Evolutionary conservation across 2,797 vertebrate species (phyloP), one percentile per base, ranked within the genome.

Genomic region (Acanthornis magna): DNA sequence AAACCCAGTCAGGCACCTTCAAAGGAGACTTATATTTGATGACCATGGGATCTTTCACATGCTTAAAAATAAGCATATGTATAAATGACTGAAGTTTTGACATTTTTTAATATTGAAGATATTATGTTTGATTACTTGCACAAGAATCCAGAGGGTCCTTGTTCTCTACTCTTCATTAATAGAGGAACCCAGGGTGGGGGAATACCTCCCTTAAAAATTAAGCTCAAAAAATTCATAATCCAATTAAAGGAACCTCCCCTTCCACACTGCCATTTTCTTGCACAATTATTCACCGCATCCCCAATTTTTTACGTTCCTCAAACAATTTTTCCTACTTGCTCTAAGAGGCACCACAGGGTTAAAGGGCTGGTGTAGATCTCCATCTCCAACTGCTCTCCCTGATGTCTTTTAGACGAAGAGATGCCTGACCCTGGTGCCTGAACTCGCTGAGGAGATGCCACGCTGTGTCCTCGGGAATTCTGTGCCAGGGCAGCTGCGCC

Each of bases 111-210:
- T 62, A 60, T 7, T 34, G 22, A 85, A 87, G 62, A 45, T 40
- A 25, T 2, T 13, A 13, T 7, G 7, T 27, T 34, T 74, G 57
- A 20, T 50, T 57, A 13, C 25, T 92, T 45, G 7, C 45, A 40
- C 17, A 40, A 38, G 51, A 62, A 63, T 42, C 26, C 61, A 71
- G n/a, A 29, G 29, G 7, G 10, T 71, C 36, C 8, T 42, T 54
- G 21, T 14, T 45, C 60, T 71, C 45, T 45, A 3, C 16, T 76
- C 12, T 57, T 50, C 36, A 12, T 5, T 29, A 61, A 50, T 0
- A 71, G 5, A 32, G 16, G 45, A 88, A 47, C 2, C 0, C 0
- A 51, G 4, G 2, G 5, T 17, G 1, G 1, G 16, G 7, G 7
- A 36, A 34, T 8, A 85, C 13, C 7, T 54, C n/a, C 16, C 34